Conservation (phyloP, 1,140 invertebrate species). For the Ips typographus region DNA sequence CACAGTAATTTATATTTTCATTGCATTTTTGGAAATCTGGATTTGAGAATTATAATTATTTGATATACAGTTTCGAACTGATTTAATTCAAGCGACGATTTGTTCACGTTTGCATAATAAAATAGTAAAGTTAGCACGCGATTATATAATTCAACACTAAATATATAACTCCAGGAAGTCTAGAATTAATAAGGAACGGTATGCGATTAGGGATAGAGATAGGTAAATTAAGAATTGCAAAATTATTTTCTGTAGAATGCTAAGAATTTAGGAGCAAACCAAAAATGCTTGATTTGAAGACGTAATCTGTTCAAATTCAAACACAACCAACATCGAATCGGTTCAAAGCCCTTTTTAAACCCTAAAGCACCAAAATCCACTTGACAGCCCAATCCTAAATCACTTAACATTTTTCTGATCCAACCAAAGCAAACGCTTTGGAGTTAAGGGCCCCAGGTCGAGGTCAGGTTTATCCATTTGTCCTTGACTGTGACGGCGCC, state of each 20-base stretch:
- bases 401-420: background rate
- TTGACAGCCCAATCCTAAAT: background rate
- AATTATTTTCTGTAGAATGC: background rate
- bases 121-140: background rate
- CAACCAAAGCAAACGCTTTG: background rate
- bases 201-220: background rate
- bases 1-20: too few species aligned
- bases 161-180: background rate
- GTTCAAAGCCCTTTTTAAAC: background rate
- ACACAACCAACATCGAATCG: background rate
- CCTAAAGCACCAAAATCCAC: background rate
- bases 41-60: too few species aligned
- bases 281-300: background rate
- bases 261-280: background rate
- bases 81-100: too few species aligned
- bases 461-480: conserved; percentile 6
- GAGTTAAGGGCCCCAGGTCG: background rate
- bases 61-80: too few species aligned
- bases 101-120: too few species aligned
- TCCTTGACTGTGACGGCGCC: background rate
- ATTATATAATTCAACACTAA: background rate
- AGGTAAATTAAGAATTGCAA: background rate
- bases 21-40: too few species aligned
- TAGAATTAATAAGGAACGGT: background rate
- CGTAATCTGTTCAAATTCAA: background rate